phyloP scores from a whole-genome alignment of 2,888 invertebrate genomes.

The Agonopterix arenella region DNA sequence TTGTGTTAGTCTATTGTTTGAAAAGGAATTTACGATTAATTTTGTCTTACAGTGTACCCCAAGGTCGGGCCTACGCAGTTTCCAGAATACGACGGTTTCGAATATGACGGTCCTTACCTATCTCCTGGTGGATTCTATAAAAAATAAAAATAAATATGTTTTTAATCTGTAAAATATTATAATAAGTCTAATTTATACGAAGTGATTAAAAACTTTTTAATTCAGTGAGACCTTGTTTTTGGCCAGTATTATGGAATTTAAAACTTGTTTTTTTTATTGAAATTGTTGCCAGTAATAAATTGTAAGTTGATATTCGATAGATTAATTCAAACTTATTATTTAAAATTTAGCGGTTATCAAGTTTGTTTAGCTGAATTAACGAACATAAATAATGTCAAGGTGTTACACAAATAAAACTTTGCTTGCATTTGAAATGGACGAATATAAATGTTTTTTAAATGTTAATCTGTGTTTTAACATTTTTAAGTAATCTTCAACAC shows the following conservation, averaged over 20 bases:
- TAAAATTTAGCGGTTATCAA: background rate
- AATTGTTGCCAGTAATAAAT: slow-evolving; percentile 5
- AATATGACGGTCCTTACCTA: slow-evolving; percentile 38
- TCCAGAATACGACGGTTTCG: slow-evolving; percentile 53
- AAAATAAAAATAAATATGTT: slow-evolving; percentile 1
- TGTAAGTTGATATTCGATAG: slow-evolving; percentile 1
- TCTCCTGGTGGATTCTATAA: slow-evolving; percentile 13
- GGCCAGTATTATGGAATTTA: slow-evolving; percentile 2
- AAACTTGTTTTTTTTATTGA: slow-evolving; percentile 1
- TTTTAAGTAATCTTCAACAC: too few species aligned
- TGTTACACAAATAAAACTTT: too few species aligned
- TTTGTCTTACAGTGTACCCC: slow-evolving; percentile 50
- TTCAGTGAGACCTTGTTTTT: background rate
- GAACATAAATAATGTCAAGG: too few species aligned
- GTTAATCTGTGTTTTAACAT: too few species aligned
- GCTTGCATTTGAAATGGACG: too few species aligned
- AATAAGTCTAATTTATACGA: slow-evolving; percentile 14
- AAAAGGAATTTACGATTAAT: slow-evolving; percentile 12
- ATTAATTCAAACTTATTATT: background rate
- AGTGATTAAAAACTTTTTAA: slow-evolving; percentile 6
- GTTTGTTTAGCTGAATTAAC: too few species aligned
- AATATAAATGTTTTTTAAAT: too few species aligned
- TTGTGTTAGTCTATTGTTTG: slow-evolving; percentile 25
- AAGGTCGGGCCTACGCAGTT: slow-evolving; percentile 38
- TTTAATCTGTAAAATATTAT: slow-evolving; percentile 11